Evolutionary conservation across 2,888 invertebrate genomes (phyloP).

Genomic region (Cheilosia variabilis): DNA sequence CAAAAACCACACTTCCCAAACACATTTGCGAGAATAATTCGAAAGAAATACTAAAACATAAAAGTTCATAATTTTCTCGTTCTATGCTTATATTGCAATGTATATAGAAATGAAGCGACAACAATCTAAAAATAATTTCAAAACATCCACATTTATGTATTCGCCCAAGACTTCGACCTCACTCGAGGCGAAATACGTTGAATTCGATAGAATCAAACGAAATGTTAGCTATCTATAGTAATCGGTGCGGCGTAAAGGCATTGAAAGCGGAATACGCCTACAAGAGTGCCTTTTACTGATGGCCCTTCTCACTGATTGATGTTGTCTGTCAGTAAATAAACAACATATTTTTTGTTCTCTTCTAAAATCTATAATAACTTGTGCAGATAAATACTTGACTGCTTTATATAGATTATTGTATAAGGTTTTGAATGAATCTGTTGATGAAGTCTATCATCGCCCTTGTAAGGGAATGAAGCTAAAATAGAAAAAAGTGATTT

Average conservation of each 20-base stretch:
- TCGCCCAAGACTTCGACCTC: conserved; percentile 63
- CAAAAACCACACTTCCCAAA: conserved; percentile 49
- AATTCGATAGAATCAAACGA: conserved; percentile 13
- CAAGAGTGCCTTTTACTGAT: conserved; percentile 19
- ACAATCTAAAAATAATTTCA: conserved; percentile 61
- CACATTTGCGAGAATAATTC: conserved; percentile 8
- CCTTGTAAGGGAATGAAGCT: background rate
- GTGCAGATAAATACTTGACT: conserved; percentile 1
- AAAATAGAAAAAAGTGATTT: background rate
- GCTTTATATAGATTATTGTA: background rate
- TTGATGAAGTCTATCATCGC: conserved; percentile 1
- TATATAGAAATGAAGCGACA: conserved; percentile 62
- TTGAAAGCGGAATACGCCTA: conserved; percentile 45
- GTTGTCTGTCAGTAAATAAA: conserved; percentile 11
- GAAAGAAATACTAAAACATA: conserved; percentile 19
- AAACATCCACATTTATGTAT: conserved; percentile 43
- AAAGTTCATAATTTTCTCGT: conserved; percentile 14
- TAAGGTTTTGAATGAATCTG: background rate
- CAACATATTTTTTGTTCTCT: background rate
- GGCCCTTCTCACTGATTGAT: conserved; percentile 40
- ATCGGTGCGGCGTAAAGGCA: conserved; percentile 25
- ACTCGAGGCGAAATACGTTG: conserved; percentile 62
- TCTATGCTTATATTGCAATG: conserved; percentile 36
- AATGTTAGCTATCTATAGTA: background rate
- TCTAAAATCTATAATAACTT: background rate